A percentile compares a stretch with the other conserved stretches of the same genome.
These are phyloP conservation scores for Siphlonurus alternatus DNA, from an alignment of 2,888 invertebrate genomes.

Conservation along the genomic window DNA sequence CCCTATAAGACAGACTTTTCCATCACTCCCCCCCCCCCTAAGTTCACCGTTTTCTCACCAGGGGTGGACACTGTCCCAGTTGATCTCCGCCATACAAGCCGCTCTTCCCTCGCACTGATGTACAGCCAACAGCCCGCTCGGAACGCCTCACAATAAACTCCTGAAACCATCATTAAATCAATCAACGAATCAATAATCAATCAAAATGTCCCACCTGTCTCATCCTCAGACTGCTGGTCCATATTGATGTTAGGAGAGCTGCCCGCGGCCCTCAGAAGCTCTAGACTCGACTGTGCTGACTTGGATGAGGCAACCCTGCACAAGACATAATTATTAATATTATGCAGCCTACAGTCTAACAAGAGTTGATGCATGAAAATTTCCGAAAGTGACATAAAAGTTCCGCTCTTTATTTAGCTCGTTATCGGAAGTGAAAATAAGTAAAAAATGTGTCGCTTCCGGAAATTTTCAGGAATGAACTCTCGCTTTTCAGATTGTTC, in stretches of 20 bases:
- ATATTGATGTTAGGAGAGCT: background rate
- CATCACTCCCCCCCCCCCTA: too few relatives aligned
- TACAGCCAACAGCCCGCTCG: slow-evolving; percentile 55
- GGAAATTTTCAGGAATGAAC: too few relatives aligned
- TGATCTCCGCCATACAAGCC: slow-evolving; percentile 38
- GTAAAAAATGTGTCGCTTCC: too few relatives aligned
- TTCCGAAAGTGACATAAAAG: too few relatives aligned
- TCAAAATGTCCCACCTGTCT: background rate
- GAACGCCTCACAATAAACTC: slow-evolving; percentile 59
- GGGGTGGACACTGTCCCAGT: background rate
- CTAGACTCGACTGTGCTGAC: slow-evolving; percentile 36
- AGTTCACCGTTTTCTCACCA: too few relatives aligned
- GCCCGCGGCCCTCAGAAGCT: slow-evolving; percentile 43
- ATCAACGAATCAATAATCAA: too few relatives aligned
- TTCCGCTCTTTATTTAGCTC: too few relatives aligned
- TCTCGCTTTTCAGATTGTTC: too few relatives aligned
- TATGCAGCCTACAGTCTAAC: too few relatives aligned
- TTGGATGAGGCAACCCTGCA: background rate
- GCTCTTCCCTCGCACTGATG: slow-evolving; percentile 53
- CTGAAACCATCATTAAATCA: slow-evolving; percentile 24
- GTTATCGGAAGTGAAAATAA: too few relatives aligned
- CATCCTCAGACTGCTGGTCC: background rate
- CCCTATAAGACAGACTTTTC: too few relatives aligned
- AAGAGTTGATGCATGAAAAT: too few relatives aligned
- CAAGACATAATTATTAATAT: background rate